Percentiles rank a stretch among this genome's conserved stretches.
These are phyloP conservation scores for Rhincodon typus DNA, from an alignment of 2,797 vertebrate genomes.

Conservation along the genomic window DNA sequence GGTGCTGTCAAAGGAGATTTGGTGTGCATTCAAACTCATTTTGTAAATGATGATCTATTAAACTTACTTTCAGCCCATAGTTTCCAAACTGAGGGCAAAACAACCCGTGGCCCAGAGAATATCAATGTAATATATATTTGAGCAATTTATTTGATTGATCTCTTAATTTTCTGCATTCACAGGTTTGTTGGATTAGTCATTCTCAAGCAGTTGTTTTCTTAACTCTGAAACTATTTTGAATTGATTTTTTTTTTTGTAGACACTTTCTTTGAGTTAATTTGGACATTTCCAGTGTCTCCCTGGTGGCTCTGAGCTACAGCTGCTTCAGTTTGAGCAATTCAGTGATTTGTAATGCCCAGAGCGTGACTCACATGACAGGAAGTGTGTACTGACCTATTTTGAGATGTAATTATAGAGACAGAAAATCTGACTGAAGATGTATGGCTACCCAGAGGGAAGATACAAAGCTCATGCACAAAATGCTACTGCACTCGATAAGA, in stretches of 20 bases:
- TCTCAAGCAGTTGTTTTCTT: background rate
- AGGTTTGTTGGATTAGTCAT: background rate
- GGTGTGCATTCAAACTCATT: too few relatives aligned
- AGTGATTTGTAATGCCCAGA: background rate
- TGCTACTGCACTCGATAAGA: background rate
- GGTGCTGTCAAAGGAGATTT: too few relatives aligned
- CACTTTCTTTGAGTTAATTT: background rate
- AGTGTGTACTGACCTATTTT: background rate
- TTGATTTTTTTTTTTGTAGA: background rate
- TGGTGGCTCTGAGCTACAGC: background rate
- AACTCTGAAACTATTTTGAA: background rate
- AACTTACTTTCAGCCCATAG: background rate
- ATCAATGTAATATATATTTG: background rate
- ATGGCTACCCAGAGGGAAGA: background rate
- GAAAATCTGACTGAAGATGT: background rate
- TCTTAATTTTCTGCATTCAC: background rate
- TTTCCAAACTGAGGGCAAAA: background rate
- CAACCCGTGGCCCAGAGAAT: background rate
- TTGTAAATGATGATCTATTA: background rate
- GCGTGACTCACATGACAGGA: background rate
- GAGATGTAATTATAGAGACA: background rate
- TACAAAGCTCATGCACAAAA: background rate
- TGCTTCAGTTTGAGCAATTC: background rate
- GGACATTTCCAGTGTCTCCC: background rate
- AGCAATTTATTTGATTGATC: background rate